Base-by-base conservation (phyloP, 1,140 invertebrate species). In the Epicauta chinensis region DNA sequence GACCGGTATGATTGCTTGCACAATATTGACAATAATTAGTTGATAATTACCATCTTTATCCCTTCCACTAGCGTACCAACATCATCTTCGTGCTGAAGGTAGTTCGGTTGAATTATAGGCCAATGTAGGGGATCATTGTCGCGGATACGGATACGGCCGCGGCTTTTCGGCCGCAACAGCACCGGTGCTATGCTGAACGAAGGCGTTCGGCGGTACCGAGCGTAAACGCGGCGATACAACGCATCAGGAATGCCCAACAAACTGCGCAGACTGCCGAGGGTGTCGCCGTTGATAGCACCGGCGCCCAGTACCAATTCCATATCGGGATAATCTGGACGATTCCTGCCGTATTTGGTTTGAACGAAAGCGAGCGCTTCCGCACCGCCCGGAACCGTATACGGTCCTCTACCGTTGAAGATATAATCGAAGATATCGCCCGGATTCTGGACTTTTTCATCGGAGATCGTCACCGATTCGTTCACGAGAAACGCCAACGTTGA, bases 361-460 rank as follows among this genome's bases (percentile, higher is more conserved):
- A 80, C 72, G 69, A 83, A 91, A 39, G 82, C 84, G 2, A 81
- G 71, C 0, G 81, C 86, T 60, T 88, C 83, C 0, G 83, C 83
- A 0, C 91, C 91, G 0, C 92, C 91, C 49, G 93, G 75, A 0
- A 94, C 85, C 0, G 91, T 93, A 3, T 92, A 66, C 0, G 91
- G 91, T 1, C 91, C 91, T 63, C 84, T 78, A 0, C 86, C 86
- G 30, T 90, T 79, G 16, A 89, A 78, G 0, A 88, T 82, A 50
- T 86, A 89, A 44, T 84, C 77, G 54, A 86, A 68, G 1, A 87
- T 81, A 0, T 86, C 80, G 1, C 80, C 80, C 1, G 88, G 76
- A 52, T 83, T 90, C 61, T 91, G 84, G 4, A 91, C 77, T 9
- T 84, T 74, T 32, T 79, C 79, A 70, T 91, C 86, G 0, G 91